Conservation (phyloP, 2,797 vertebrate species). For the Lagodon rhomboides region DNA sequence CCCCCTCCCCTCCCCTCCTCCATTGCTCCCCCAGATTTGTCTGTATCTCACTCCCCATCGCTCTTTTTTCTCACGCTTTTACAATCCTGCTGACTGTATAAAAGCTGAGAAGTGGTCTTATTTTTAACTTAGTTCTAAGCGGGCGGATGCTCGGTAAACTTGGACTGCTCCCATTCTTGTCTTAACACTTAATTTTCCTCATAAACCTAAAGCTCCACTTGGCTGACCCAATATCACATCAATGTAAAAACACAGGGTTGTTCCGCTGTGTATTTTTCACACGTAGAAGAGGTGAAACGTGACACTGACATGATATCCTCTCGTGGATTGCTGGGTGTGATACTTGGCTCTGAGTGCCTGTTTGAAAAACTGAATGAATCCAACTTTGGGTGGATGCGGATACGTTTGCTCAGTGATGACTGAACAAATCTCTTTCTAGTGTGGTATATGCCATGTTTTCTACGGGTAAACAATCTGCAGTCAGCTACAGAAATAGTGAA, state of each 20-base stretch:
- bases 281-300: too few species aligned
- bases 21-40: slow-evolving; percentile 15
- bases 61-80: neutral
- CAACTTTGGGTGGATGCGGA: neutral
- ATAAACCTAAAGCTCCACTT: neutral
- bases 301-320: too few species aligned
- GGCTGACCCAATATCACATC: neutral
- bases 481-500: neutral
- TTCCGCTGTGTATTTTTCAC: too few species aligned
- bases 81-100: slow-evolving; percentile 46
- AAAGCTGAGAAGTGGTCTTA: neutral
- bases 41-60: slow-evolving; percentile 32
- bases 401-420: neutral
- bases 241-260: too few species aligned
- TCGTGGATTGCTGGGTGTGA: too few species aligned
- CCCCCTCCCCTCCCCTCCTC: neutral
- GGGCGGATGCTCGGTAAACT: neutral
- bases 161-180: neutral
- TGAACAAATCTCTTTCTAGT: neutral
- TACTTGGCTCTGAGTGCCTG: neutral
- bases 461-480: neutral
- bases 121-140: slow-evolving; percentile 7
- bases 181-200: neutral
- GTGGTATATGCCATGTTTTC: neutral
- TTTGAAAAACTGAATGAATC: neutral